These are phyloP conservation scores for Hymenochirus boettgeri DNA, from an alignment of 2,113 vertebrate species.

Conservation along the genomic window DNA sequence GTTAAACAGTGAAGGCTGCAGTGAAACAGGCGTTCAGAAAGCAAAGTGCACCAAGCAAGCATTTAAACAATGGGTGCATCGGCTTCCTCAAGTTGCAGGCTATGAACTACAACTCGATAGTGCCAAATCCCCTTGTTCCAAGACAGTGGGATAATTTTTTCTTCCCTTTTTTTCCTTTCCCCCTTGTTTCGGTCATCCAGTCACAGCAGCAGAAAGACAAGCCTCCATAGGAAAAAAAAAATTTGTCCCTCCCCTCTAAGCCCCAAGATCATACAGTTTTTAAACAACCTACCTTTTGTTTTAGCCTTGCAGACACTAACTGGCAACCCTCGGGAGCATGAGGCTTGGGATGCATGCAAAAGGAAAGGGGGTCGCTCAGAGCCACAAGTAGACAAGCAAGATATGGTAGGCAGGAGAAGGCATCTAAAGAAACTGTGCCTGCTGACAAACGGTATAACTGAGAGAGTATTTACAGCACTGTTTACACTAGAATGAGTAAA, in stretches of 20 bases:
- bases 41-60: not conserved
- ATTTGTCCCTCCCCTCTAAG: constrained; percentile 69
- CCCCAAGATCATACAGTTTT: constrained; percentile 60
- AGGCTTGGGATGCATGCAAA: constrained; percentile 71
- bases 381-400: constrained; percentile 53
- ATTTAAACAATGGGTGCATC: not conserved
- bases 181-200: constrained; percentile 58
- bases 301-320: constrained; percentile 75
- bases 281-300: constrained; percentile 82
- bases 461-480: constrained; percentile 57
- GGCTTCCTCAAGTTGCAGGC: constrained; percentile 51
- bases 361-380: constrained; percentile 42
- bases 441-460: constrained; percentile 48
- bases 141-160: constrained; percentile 37
- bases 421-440: constrained; percentile 46
- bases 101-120: constrained; percentile 48
- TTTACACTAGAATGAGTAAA: constrained; percentile 59
- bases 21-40: not conserved
- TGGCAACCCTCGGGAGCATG: constrained; percentile 78
- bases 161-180: constrained; percentile 36
- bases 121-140: constrained; percentile 46
- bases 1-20: not conserved
- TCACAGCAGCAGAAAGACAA: constrained; percentile 62
- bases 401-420: constrained; percentile 42
- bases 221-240: constrained; percentile 59